Base-by-base conservation (phyloP, 2,797 vertebrate genomes). In the Sebastes miniatus region DNA sequence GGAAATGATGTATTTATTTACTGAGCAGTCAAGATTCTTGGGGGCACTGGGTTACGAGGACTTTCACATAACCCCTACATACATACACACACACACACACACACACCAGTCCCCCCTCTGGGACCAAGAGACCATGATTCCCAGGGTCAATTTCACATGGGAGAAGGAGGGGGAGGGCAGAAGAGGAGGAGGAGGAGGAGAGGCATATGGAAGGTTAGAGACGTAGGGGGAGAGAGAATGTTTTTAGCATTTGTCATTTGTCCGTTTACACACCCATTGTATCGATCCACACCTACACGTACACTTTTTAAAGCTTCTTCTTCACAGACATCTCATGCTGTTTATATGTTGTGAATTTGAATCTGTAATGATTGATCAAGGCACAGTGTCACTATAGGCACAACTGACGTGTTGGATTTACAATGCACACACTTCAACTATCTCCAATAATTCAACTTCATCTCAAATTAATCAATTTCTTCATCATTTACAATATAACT, bases 1-100 rank as follows among this genome's bases (percentile, higher is more conserved):
- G 94, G 94, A 95, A 95, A 90, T 88, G 77, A 76, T 84, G 68
- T 93, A 92, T 95, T 95, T 95, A 91, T 95, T 95, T 95, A 92
- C 68, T 27, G 80, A 93, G 84, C 77, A 91, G 90, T 87, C 80
- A 85, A 81, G 88, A 83, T 88, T 93, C 92, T 93, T 83, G 69
- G 86, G 92, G 88, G 76, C 81, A 90, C 81, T 81, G 78, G 75
- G 82, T 81, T 72, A 76, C 63, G 72, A 88, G 85, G 80, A 88
- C 84, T 87, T 96, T 96, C 95, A 93, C 95, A 96, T 93, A 93
- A 95, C 95, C 91, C 75, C 57, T 47, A 63, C 67, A 6, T 58
- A 50, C 20, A 72, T 74, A 58, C 3, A 76, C 52, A 64, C 3
- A 1, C 36, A 2, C 34, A 65, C 43, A 31, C 63, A 6, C 65